A percentile compares a stretch with the other conserved stretches of the same genome.
Evolutionary conservation across 64 coral and sea anemone genomes (phyloP).

Genomic region (Actinia equina): DNA sequence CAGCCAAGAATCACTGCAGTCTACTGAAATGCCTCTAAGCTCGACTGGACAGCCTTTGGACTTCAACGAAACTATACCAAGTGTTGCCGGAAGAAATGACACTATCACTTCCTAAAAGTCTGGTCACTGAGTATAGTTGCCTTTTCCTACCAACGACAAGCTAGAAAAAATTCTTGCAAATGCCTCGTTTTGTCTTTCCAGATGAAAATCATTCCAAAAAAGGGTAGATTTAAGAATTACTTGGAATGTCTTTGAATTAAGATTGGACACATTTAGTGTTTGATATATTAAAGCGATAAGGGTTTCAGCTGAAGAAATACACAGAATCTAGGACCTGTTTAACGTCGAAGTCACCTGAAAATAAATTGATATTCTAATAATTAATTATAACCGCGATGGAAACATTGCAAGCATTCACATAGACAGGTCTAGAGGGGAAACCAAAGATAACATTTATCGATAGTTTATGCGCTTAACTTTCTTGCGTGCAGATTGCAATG

Average conservation of each 20-base stretch:
- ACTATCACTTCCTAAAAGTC: neutral
- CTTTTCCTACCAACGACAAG: neutral
- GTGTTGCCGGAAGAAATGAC: neutral
- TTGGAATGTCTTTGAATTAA: too few species aligned
- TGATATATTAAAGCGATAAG: neutral
- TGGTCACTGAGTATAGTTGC: neutral
- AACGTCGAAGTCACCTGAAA: slow-evolving; percentile 63
- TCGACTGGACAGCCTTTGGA: neutral
- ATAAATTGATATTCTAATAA: neutral
- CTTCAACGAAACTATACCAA: neutral
- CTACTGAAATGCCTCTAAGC: neutral
- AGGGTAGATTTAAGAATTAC: too few species aligned
- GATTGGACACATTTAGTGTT: too few species aligned
- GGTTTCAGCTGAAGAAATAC: slow-evolving; percentile 70
- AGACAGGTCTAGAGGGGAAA: too few species aligned
- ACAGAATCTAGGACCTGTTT: slow-evolving; percentile 68
- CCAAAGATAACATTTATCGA: too few species aligned
- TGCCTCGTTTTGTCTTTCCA: too few species aligned
- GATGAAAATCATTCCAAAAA: too few species aligned
- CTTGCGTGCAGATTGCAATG: too few species aligned
- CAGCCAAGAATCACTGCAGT: neutral
- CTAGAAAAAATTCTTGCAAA: too few species aligned
- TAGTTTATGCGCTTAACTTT: too few species aligned
- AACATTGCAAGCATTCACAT: too few species aligned
- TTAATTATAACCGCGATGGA: too few species aligned